Evolutionary conservation across 1,140 invertebrate genomes (phyloP), one percentile per base, ranked within the genome.

Genomic region (Helicoverpa zea): DNA sequence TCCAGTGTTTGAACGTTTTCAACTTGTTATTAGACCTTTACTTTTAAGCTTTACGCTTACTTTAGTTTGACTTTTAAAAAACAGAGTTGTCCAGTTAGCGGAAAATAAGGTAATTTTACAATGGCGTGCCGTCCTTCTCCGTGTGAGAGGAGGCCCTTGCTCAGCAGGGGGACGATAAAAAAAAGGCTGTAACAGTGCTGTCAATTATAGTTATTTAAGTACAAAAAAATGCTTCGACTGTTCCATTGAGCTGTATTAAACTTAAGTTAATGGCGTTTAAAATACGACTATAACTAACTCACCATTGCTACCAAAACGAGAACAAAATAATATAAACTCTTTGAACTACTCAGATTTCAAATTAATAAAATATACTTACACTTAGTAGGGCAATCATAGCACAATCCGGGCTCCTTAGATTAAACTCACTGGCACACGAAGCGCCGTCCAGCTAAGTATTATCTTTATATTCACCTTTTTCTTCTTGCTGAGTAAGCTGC

Each of bases 391-490:
- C 66, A 70, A 70, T 54, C 18, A 54, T 30, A 70, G 66, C 49
- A 23, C 47, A 54, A 70, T 29, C 23, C 49, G 14, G 7, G 23
- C 4, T 23, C 10, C 66, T 70, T 30, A 70, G 18, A 52, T 54
- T 54, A 30, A 70, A 54, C 18, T 70, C 18, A 52, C 49, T 35
- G 35, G 35, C 35, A 2, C 13, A 52, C 18, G 43, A 47, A 43
- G 30, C 63, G 9, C 10, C n/a, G 43, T 14, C 49, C 30, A 7
- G 18, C 18, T 23, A 1, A 23, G 23, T 52, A 70, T 70, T 70
- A 63, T 63, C 30, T 63, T 64, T 64, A 54, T 30, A 49, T 70
- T 30, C 66, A 70, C 47, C 49, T 30, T 70, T 70, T 70, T 70
- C 49, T 52, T 5, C 18, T 29, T 14, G 12, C 35, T 29, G 49